Conservation (phyloP, 2,797 vertebrate species). For the Coendou prehensilis region DNA sequence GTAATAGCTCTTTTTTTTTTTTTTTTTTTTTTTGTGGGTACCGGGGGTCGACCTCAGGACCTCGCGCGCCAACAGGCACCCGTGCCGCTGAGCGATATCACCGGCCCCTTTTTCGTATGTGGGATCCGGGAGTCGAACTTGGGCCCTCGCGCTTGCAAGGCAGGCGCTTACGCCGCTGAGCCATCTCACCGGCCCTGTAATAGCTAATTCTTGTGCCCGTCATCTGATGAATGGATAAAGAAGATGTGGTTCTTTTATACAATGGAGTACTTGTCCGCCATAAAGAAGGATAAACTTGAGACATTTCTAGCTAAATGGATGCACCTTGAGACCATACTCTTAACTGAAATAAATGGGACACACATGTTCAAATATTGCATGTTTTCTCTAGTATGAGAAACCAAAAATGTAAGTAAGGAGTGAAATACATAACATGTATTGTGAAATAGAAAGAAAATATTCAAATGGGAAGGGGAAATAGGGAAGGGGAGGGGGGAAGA, state of each 20-base stretch:
- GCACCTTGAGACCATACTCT: background rate
- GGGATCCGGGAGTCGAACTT: no score
- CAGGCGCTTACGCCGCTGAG: no score
- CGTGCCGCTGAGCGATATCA: no score
- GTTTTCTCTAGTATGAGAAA: background rate
- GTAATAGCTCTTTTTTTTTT: no score
- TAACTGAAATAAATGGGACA: background rate
- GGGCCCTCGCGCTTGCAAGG: no score
- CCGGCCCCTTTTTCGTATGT: no score
- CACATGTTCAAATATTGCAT: background rate
- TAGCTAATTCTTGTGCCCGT: background rate
- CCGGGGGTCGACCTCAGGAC: no score
- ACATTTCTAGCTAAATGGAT: background rate
- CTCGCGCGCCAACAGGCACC: no score
- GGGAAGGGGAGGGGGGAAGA: background rate
- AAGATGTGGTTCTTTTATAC: background rate
- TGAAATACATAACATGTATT: background rate
- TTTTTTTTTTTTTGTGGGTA: no score
- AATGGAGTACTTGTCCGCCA: no score
- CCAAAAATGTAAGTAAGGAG: background rate
- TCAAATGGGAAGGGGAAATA: background rate
- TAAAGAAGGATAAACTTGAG: background rate
- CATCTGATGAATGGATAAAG: background rate
- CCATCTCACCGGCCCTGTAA: no score
- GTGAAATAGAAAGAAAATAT: background rate